Evolutionary conservation across 2,113 vertebrate genomes (phyloP).

Genomic region (Cromileptes altivelis): DNA sequence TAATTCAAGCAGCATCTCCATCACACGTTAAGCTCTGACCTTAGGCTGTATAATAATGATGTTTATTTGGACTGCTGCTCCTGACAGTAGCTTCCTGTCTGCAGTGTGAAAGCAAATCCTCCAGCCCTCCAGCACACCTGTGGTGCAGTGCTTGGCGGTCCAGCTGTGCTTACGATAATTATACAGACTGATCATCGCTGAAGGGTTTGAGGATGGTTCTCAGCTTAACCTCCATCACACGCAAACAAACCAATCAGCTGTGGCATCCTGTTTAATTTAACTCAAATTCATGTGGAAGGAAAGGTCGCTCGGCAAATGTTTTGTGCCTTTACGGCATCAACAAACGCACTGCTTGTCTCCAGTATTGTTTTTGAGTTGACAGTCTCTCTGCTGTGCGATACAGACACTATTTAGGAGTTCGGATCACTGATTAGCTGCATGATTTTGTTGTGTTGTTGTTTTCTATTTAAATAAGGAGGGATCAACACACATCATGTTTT

Average conservation of each 20-base stretch:
- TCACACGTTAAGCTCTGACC: constrained; percentile 55
- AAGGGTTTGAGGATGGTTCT: constrained; percentile 39
- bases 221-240: constrained; percentile 60
- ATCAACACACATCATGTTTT: background rate
- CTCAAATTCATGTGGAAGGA: constrained; percentile 53
- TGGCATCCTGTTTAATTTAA: constrained; percentile 50
- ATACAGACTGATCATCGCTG: constrained; percentile 58
- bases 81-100: constrained; percentile 42
- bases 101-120: constrained; percentile 53
- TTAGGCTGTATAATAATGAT: constrained; percentile 70
- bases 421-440: background rate
- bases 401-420: background rate
- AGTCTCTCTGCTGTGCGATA: background rate
- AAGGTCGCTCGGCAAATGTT: constrained; percentile 55
- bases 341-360: constrained; percentile 14
- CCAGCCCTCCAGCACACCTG: constrained; percentile 62
- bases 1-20: constrained; percentile 56
- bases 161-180: constrained; percentile 67
- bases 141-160: constrained; percentile 67
- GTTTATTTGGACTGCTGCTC: constrained; percentile 66
- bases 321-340: constrained; percentile 16
- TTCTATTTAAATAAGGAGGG: background rate
- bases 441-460: background rate
- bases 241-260: constrained; percentile 51
- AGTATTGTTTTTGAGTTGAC: background rate